These are phyloP conservation scores for Rhingia campestris DNA, from an alignment of 2,888 invertebrate genomes.

Conservation along the genomic window DNA sequence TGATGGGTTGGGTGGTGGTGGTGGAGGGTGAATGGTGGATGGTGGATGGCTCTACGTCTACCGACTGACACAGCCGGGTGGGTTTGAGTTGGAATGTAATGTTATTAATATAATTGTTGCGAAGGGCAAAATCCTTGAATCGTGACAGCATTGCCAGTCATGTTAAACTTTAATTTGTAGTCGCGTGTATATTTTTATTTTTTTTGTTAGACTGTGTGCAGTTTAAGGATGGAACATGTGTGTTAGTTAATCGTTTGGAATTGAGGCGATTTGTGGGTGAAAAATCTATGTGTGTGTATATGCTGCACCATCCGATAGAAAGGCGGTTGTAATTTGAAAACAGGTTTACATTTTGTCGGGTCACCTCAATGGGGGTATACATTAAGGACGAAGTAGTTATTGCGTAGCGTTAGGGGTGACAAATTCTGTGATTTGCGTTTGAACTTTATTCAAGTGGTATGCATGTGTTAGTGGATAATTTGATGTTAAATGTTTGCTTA, in stretches of 20 bases:
- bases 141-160: constrained; percentile 58
- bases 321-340: constrained; percentile 65
- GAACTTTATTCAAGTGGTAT: constrained; percentile 32
- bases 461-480: constrained; percentile 25
- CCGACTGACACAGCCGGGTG: constrained; percentile 1
- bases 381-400: constrained; percentile 70
- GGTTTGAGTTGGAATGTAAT: constrained; percentile 55
- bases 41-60: not conserved
- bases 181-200: not conserved
- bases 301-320: constrained; percentile 29
- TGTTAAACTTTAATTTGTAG: constrained; percentile 27
- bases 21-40: constrained; percentile 26
- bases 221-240: constrained; percentile 59
- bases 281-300: constrained; percentile 11
- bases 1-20: constrained; percentile 24
- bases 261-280: constrained; percentile 71
- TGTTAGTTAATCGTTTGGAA: constrained; percentile 72
- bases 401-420: constrained; percentile 66
- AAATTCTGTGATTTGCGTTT: constrained; percentile 66
- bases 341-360: constrained; percentile 28
- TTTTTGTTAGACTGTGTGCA: constrained; percentile 33
- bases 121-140: constrained; percentile 66
- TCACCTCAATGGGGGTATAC: constrained; percentile 60
- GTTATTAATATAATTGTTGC: constrained; percentile 73
- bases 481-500: constrained; percentile 25